Percentiles rank a stretch among this genome's conserved stretches.
Evolutionary conservation across 2,888 invertebrate species (phyloP).

Genomic region (Salpingus planirostris): DNA sequence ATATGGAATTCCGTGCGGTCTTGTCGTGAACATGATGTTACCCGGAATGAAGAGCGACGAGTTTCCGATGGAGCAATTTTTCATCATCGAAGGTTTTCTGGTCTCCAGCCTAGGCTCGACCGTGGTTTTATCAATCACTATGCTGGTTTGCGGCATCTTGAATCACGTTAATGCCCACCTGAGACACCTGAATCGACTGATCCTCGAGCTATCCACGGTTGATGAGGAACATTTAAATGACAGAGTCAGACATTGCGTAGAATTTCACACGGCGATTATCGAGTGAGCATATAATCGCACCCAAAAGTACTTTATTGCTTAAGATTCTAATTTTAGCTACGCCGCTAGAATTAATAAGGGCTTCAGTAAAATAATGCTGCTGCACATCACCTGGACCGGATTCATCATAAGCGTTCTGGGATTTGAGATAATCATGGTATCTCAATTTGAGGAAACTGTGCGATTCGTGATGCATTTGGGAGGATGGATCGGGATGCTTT

Average conservation of each 20-base stretch:
- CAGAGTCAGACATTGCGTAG: constrained; percentile 18
- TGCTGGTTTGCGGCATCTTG: constrained; percentile 23
- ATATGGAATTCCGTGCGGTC: constrained; percentile 22
- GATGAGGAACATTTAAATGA: no score
- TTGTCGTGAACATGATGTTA: constrained; percentile 16
- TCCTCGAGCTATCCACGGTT: constrained; percentile 9
- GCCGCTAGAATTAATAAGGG: constrained; percentile 16
- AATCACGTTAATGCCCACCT: constrained; percentile 22
- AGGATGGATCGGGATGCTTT: constrained; percentile 28
- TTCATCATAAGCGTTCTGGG: constrained; percentile 28
- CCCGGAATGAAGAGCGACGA: constrained; percentile 21
- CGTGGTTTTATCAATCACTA: constrained; percentile 22
- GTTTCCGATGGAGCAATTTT: constrained; percentile 14
- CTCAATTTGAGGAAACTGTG: constrained; percentile 19
- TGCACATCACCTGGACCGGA: constrained; percentile 28
- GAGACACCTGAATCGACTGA: constrained; percentile 14
- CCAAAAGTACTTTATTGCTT: constrained; percentile 8
- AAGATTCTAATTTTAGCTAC: constrained; percentile 10
- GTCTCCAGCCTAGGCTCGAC: constrained; percentile 18
- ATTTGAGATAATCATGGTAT: constrained; percentile 25
- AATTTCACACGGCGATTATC: constrained; percentile 21
- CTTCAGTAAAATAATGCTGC: constrained; percentile 27
- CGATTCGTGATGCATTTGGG: constrained; percentile 26
- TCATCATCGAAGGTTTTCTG: constrained; percentile 17
- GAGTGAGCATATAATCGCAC: no score